Conservation (phyloP, 2,797 vertebrate species). For the Helicolenus hilgendorfi region DNA sequence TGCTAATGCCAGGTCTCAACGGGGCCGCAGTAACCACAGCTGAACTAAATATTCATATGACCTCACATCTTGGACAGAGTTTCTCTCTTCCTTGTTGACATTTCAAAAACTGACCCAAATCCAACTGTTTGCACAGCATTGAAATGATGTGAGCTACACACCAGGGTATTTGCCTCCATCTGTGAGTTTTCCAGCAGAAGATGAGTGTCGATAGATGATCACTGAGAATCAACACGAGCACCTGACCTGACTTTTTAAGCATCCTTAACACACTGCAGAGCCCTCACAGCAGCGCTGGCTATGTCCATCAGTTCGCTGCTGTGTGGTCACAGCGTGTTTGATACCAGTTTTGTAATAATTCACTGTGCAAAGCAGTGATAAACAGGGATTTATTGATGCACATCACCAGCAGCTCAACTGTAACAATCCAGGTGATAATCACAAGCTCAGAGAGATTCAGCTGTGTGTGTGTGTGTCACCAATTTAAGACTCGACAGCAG, state of each 20-base stretch:
- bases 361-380: not conserved
- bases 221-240: not conserved
- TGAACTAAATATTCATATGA: not conserved
- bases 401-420: conserved; percentile 17
- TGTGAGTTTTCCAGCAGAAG: not conserved
- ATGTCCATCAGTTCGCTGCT: not conserved
- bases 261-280: not conserved
- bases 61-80: not conserved
- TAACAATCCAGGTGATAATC: conserved; percentile 48
- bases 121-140: not conserved
- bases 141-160: not conserved
- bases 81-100: not conserved
- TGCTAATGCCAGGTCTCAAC: too few relatives aligned
- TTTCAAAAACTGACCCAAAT: not conserved
- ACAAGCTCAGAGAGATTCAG: conserved; percentile 4
- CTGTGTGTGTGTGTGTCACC: not conserved
- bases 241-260: not conserved
- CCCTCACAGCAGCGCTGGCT: not conserved
- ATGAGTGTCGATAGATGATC: not conserved
- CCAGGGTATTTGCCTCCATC: not conserved
- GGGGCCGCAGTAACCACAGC: not conserved
- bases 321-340: not conserved
- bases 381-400: conserved; percentile 30
- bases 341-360: conserved; percentile 23
- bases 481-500: conserved; percentile 52